These are phyloP conservation scores for Labia minor DNA, from an alignment of 2,888 invertebrate species.

Conservation along the genomic window DNA sequence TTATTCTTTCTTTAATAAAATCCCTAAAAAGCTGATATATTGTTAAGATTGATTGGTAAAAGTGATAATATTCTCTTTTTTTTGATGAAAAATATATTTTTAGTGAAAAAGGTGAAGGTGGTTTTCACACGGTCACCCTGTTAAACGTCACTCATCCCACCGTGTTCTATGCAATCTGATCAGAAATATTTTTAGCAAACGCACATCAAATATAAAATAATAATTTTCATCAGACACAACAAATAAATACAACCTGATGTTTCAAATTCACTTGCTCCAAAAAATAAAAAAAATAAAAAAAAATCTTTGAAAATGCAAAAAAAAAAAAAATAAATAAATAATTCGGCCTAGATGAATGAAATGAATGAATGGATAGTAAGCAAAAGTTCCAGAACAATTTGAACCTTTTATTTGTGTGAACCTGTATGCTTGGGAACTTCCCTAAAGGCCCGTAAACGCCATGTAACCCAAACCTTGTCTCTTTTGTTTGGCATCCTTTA, in stretches of 20 bases:
- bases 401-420: not conserved
- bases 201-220: not conserved
- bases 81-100: too few species aligned
- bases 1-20: too few species aligned
- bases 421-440: not conserved
- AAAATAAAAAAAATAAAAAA: too few species aligned
- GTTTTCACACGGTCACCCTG: too few species aligned
- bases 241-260: not conserved
- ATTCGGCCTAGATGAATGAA: not conserved
- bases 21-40: too few species aligned
- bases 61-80: too few species aligned
- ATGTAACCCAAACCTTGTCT: not conserved
- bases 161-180: not conserved
- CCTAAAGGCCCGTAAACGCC: not conserved
- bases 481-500: not conserved
- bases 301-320: not conserved
- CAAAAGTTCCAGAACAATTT: not conserved
- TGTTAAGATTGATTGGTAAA: too few species aligned
- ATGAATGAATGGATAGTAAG: not conserved
- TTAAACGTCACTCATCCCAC: too few species aligned
- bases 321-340: not conserved
- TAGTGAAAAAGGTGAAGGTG: too few species aligned
- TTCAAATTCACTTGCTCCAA: conserved; percentile 3
- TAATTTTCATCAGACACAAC: not conserved
- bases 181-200: not conserved